Evolutionary conservation across 2,888 invertebrate species (phyloP).

Genomic region (Noctua comes): DNA sequence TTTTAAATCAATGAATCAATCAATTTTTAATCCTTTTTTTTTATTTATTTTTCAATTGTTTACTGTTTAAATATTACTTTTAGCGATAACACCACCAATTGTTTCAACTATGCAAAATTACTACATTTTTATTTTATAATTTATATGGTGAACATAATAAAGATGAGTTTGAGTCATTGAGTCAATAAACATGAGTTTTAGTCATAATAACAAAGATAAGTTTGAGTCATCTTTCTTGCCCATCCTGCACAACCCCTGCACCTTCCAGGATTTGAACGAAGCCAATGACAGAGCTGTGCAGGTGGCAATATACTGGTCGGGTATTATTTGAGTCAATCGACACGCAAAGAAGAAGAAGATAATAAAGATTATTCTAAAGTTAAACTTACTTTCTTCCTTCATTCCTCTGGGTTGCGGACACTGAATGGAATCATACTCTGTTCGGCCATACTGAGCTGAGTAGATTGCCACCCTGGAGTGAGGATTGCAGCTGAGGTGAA

Average conservation of each 20-base stretch:
- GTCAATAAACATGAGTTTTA: too few species aligned
- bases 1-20: too few species aligned
- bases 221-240: too few species aligned
- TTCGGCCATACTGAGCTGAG: slow-evolving; percentile 97
- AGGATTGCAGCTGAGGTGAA: slow-evolving; percentile 96
- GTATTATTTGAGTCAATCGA: too few species aligned
- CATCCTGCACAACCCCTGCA: too few species aligned
- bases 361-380: not conserved
- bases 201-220: too few species aligned
- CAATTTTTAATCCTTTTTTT: too few species aligned
- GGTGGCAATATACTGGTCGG: too few species aligned
- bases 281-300: too few species aligned
- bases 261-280: too few species aligned
- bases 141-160: not conserved
- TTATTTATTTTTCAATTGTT: not conserved
- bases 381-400: slow-evolving; percentile 95
- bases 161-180: too few species aligned
- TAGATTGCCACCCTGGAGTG: slow-evolving; percentile 97
- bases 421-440: slow-evolving; percentile 96
- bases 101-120: not conserved
- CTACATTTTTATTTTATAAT: not conserved
- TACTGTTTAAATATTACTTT: not conserved
- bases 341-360: too few species aligned
- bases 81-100: not conserved
- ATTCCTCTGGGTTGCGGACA: slow-evolving; percentile 96